Conservation (phyloP, 2,888 invertebrate genomes). For the Chalcis sispes region DNA sequence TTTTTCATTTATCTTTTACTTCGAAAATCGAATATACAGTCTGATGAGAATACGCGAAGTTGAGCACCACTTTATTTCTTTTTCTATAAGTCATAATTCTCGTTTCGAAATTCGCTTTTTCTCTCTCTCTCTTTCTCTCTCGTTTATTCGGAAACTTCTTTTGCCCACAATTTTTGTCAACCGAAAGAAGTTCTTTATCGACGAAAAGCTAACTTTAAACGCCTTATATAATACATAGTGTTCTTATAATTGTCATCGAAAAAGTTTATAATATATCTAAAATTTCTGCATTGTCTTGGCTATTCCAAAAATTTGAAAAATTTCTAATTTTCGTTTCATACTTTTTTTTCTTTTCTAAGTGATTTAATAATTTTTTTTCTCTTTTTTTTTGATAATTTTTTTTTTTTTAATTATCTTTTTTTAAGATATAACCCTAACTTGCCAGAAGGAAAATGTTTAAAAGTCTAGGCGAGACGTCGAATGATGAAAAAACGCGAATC, state of each 20-base stretch:
- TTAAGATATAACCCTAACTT: slow-evolving; percentile 37
- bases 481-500: slow-evolving; percentile 56
- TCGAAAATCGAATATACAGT: slow-evolving; percentile 28
- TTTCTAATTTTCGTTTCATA: slow-evolving; percentile 36
- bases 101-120: background rate
- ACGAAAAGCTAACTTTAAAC: slow-evolving; percentile 11
- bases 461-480: slow-evolving; percentile 51
- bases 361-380: slow-evolving; percentile 15
- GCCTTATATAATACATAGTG: slow-evolving; percentile 4
- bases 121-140: too few species aligned
- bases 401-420: slow-evolving; percentile 22
- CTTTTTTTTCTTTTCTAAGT: slow-evolving; percentile 9
- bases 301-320: slow-evolving; percentile 46
- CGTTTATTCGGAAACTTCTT: slow-evolving; percentile 1
- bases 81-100: background rate
- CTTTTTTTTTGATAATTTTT: slow-evolving; percentile 8
- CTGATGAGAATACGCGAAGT: slow-evolving; percentile 28
- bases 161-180: slow-evolving; percentile 6
- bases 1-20: slow-evolving; percentile 3
- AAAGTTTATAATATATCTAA: slow-evolving; percentile 35
- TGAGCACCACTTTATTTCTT: slow-evolving; percentile 39
- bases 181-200: slow-evolving; percentile 22
- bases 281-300: slow-evolving; percentile 29
- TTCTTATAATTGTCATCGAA: slow-evolving; percentile 15
- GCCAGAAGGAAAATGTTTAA: slow-evolving; percentile 50